Conservation (phyloP, 1,140 invertebrate species). For the Lineus longissimus region DNA sequence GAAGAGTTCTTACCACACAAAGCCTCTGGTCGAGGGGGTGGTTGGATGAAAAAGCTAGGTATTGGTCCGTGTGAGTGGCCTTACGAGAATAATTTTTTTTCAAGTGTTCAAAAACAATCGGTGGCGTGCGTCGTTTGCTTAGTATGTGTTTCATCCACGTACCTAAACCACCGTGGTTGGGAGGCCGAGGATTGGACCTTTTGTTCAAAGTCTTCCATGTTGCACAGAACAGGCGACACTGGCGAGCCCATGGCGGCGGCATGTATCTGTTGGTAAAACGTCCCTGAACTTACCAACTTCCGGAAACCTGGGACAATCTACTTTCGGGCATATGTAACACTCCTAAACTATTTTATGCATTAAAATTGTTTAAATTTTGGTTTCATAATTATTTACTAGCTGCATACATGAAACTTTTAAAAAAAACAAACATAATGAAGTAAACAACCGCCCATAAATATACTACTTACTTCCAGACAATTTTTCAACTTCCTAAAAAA, state of each 20-base stretch:
- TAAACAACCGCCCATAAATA: no score
- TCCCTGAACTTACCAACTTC: background rate
- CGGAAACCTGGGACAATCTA: background rate
- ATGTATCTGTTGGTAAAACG: no score
- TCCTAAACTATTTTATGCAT: background rate
- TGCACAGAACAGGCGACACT: no score
- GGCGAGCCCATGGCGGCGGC: no score
- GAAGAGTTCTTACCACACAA: background rate
- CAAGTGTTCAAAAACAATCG: background rate
- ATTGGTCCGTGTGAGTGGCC: background rate
- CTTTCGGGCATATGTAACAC: background rate
- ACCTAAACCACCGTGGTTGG: background rate
- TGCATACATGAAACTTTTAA: no score
- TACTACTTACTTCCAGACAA: no score
- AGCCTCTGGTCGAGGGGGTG: background rate
- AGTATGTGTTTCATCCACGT: background rate
- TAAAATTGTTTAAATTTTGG: no score
- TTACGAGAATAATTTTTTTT: background rate
- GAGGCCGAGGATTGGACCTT: background rate
- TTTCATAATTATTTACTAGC: no score
- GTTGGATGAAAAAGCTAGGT: background rate
- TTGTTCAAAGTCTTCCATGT: slow-evolving; percentile 4
- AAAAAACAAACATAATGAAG: no score
- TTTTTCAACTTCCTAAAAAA: no score
- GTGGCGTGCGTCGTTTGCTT: background rate